A percentile compares a stretch with the other conserved stretches of the same genome.
Evolutionary conservation across 1,140 invertebrate genomes (phyloP).

Genomic region (Gerris buenoi): DNA sequence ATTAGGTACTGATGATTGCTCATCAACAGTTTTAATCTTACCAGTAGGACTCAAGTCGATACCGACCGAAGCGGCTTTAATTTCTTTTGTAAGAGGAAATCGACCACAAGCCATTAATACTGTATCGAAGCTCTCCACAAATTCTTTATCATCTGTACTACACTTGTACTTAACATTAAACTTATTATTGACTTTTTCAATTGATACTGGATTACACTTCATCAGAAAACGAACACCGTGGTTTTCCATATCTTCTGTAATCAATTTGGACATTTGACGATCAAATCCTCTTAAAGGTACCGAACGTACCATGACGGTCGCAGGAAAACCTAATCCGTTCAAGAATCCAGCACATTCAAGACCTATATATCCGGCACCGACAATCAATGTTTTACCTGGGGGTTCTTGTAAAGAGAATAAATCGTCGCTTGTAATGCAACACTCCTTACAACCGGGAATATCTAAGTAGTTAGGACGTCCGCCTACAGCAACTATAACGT

Average conservation of each 20-base stretch:
- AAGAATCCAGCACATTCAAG: slow-evolving; percentile 94
- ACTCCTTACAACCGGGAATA: slow-evolving; percentile 76
- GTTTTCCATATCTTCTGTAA: slow-evolving; percentile 69
- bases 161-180: slow-evolving; percentile 54
- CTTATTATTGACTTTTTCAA: slow-evolving; percentile 54
- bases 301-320: slow-evolving; percentile 83
- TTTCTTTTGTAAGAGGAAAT: slow-evolving; percentile 48
- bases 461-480: slow-evolving; percentile 70
- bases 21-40: slow-evolving; percentile 52
- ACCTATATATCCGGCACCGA: slow-evolving; percentile 87
- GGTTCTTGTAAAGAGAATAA: slow-evolving; percentile 74
- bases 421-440: slow-evolving; percentile 91
- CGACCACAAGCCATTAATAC: slow-evolving; percentile 72
- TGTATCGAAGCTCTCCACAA: too few relatives aligned
- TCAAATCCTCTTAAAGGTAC: slow-evolving; percentile 90
- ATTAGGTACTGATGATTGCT: slow-evolving; percentile 73
- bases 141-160: too few relatives aligned
- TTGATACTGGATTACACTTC: slow-evolving; percentile 56
- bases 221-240: slow-evolving; percentile 72
- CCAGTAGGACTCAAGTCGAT: slow-evolving; percentile 38
- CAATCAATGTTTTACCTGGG: slow-evolving; percentile 85
- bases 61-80: slow-evolving; percentile 52
- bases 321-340: slow-evolving; percentile 70
- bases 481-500: slow-evolving; percentile 83
- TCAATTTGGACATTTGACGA: slow-evolving; percentile 82